Conservation (phyloP, 2,797 vertebrate species). For the Bryconaethiops microstoma region DNA sequence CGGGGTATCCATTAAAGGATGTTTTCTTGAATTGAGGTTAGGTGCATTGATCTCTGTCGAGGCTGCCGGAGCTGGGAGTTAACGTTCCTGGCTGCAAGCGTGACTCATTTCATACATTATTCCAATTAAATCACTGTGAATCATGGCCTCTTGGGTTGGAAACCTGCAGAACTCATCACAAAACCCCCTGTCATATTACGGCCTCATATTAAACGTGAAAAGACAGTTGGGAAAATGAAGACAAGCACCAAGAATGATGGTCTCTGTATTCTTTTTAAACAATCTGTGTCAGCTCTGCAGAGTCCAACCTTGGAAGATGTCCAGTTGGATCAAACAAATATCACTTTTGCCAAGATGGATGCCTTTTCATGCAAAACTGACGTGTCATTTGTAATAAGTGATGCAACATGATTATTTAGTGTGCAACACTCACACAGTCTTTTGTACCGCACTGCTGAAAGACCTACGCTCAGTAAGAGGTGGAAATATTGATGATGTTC, state of each 20-base stretch:
- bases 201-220: slow-evolving; percentile 57
- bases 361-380: slow-evolving; percentile 52
- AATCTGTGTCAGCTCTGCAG: slow-evolving; percentile 34
- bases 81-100: slow-evolving; percentile 75
- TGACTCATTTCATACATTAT: slow-evolving; percentile 84
- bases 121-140: slow-evolving; percentile 80
- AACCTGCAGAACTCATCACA: slow-evolving; percentile 66
- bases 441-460: slow-evolving; percentile 28
- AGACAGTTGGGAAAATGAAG: slow-evolving; percentile 51
- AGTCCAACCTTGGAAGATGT: slow-evolving; percentile 31
- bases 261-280: slow-evolving; percentile 31
- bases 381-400: slow-evolving; percentile 54
- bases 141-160: slow-evolving; percentile 62
- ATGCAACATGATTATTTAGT: slow-evolving; percentile 54
- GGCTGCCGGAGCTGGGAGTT: slow-evolving; percentile 77
- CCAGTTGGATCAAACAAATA: slow-evolving; percentile 38
- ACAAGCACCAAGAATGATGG: slow-evolving; percentile 46
- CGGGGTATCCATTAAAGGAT: slow-evolving; percentile 84
- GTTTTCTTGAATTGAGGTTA: slow-evolving; percentile 86
- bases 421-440: slow-evolving; percentile 31
- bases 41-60: slow-evolving; percentile 86
- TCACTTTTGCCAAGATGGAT: slow-evolving; percentile 63
- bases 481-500: slow-evolving; percentile 41
- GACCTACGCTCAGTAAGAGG: slow-evolving; percentile 26
- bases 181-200: slow-evolving; percentile 55